A percentile compares a stretch with the other conserved stretches of the same genome.
Conservation (phyloP, 2,113 vertebrate species). For the Onychostoma macrolepis region DNA sequence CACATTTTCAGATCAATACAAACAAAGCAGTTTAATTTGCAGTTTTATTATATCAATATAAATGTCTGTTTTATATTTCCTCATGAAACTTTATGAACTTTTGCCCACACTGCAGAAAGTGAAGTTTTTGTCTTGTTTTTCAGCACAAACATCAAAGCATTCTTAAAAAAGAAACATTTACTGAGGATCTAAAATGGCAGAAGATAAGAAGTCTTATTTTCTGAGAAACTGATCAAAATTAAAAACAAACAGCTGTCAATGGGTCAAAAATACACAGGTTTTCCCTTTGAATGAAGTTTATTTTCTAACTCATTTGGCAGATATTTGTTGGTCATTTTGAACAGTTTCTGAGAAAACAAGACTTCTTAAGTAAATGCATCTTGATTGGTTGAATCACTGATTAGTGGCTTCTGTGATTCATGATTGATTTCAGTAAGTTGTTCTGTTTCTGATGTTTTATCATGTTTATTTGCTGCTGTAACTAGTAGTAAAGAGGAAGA, state of each 20-base stretch:
- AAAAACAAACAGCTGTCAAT: neutral
- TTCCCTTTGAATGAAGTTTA: neutral
- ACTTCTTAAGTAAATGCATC: neutral
- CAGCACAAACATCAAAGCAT: neutral
- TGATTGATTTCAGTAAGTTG: neutral
- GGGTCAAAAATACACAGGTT: neutral
- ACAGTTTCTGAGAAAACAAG: neutral
- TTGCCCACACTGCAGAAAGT: neutral
- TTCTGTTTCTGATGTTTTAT: too few relatives aligned
- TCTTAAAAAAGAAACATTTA: neutral
- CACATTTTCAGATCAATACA: neutral
- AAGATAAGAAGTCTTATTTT: neutral
- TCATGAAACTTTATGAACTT: neutral
- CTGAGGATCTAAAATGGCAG: neutral
- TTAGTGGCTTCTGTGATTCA: neutral
- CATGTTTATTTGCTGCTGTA: neutral
- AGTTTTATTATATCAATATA: neutral
- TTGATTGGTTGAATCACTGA: neutral
- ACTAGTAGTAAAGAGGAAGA: neutral
- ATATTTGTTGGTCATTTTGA: neutral
- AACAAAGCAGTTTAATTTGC: neutral
- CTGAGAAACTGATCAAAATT: neutral
- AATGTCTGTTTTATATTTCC: neutral
- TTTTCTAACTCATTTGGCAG: neutral
- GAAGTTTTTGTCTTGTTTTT: neutral